Evolutionary conservation across 2,113 vertebrate genomes (phyloP).

Genomic region (Protobothrops mucrosquamatus): DNA sequence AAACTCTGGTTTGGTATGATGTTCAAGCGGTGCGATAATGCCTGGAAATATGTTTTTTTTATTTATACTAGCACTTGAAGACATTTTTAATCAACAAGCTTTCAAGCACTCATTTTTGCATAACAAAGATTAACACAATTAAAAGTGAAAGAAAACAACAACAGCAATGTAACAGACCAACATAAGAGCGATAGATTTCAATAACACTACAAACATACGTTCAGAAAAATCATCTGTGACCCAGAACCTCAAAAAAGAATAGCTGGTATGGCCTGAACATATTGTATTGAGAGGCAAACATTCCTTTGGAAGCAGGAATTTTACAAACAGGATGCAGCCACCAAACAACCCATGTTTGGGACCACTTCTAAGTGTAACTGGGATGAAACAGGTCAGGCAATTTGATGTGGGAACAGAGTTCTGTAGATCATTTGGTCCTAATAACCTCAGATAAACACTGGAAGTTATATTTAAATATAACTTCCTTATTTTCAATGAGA

Average conservation of each 20-base stretch:
- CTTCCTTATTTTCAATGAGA: slow-evolving; percentile 48
- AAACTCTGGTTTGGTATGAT: not conserved
- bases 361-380: not conserved
- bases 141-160: not conserved
- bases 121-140: not conserved
- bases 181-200: not conserved
- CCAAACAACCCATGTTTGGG: not conserved
- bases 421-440: not conserved
- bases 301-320: not conserved
- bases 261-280: not conserved
- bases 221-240: not conserved
- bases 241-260: not conserved
- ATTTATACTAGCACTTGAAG: not conserved
- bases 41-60: not conserved
- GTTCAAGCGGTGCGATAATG: not conserved
- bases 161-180: not conserved
- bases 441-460: not conserved
- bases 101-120: not conserved
- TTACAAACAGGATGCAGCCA: not conserved
- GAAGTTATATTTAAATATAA: slow-evolving; percentile 64
- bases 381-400: not conserved
- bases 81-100: not conserved
- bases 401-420: not conserved
- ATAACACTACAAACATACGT: not conserved
- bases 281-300: not conserved